Base-by-base conservation (phyloP, 2,113 vertebrate species). In the Xenopus borealis region DNA sequence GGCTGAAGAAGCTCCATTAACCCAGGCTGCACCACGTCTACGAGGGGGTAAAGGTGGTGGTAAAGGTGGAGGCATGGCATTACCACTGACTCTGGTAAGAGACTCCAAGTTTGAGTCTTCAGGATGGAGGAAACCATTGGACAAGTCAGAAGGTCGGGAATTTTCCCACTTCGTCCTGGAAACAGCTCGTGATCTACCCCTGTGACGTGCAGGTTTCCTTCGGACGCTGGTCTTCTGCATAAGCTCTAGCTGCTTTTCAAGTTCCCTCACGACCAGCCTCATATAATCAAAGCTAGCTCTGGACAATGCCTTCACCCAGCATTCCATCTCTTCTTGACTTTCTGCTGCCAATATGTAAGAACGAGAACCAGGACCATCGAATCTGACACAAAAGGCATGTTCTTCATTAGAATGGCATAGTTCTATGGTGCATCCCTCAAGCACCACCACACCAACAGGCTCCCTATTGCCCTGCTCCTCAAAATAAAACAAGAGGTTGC, bases 401-500 rank as follows among this genome's bases (percentile, higher is more conserved):
- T 99, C 97, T 82, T 96, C 94, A 0, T 91, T 84, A 0, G 95
- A 95, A 81, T 96, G 95, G 0, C 96, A 97, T 66, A 99, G 88
- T 85, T 99, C 97, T 83, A 99, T 95, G 0, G 96, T 98, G 86
- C 96, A 98, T 71, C 97, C 97, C 78, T 98, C 97, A 23, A 99
- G 88, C 46, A 99, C 93, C 64, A 98, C 93, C 72, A 98, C 92
- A 0, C 97, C 94, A 61, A 97, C 66, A 0, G 96, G 96, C 65
- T 96, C 93, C 12, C 90, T 88, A 84, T 92, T 90, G 55, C 96
- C 94, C 0, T 84, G 90, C 27, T 94, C 95, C 84, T 98, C 96
- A 0, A 98, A 98, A 86, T 96, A 97, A 88, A 99, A 99, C 19
- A 99, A 94, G 86, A 99, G 92, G 86, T 99, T 99, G 40, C 95